A percentile compares a stretch with the other conserved stretches of the same genome.
These are phyloP conservation scores for Nothoprocta pentlandii DNA, from an alignment of 2,113 vertebrate species.

Conservation along the genomic window DNA sequence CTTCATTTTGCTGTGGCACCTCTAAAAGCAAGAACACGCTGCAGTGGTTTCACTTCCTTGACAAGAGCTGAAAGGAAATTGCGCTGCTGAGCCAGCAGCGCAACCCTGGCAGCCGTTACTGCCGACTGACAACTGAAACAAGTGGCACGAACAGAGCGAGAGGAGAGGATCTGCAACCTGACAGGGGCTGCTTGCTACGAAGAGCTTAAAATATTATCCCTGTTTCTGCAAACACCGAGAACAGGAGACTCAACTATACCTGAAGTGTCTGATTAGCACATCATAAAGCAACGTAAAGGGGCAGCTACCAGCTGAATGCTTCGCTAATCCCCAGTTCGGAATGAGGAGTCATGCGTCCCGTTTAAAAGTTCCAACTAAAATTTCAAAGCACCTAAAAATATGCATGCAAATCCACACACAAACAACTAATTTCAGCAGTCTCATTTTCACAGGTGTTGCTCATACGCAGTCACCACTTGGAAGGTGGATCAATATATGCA, in stretches of 20 bases:
- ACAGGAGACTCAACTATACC: accelerated
- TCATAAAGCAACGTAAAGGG: neutral
- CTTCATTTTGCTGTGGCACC: slow-evolving; percentile 31
- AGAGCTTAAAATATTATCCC: neutral
- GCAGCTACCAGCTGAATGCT: accelerated
- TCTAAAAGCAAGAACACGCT: slow-evolving; percentile 26
- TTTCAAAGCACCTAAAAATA: neutral
- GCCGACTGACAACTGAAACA: neutral
- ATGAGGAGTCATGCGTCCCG: accelerated
- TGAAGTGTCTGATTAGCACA: neutral
- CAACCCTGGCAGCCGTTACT: neutral
- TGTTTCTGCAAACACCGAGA: neutral
- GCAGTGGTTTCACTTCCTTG: slow-evolving; percentile 69
- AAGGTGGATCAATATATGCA: too few relatives aligned
- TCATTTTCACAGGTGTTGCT: neutral
- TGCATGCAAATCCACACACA: neutral
- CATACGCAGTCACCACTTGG: neutral
- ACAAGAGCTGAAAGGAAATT: slow-evolving; percentile 54
- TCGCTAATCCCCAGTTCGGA: accelerated
- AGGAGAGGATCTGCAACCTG: neutral
- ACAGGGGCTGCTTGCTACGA: neutral
- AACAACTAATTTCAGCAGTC: neutral
- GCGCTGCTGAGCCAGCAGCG: slow-evolving; percentile 34
- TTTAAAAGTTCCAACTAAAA: neutral
- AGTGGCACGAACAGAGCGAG: neutral